Conservation (phyloP, 2,113 vertebrate genomes). For the Thalassoma bifasciatum region DNA sequence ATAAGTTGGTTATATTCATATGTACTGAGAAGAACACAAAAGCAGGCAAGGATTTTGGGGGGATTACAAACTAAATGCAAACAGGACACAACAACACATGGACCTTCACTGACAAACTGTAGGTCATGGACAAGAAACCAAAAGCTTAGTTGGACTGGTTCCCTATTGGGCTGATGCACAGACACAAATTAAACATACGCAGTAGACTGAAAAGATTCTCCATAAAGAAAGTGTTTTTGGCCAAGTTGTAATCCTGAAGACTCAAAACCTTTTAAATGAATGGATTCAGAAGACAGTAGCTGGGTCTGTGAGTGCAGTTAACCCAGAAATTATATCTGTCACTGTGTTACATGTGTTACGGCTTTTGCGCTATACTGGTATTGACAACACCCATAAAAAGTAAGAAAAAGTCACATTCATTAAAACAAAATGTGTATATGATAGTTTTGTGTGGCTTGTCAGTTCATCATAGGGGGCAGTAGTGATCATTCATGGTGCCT, state of each 20-base stretch:
- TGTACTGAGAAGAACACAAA: conserved; percentile 70
- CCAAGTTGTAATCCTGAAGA: conserved; percentile 40
- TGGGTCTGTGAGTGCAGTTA: too few species aligned
- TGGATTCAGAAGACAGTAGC: not conserved
- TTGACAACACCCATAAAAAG: too few species aligned
- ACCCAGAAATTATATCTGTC: too few species aligned
- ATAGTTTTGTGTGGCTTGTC: too few species aligned
- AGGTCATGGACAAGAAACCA: conserved; percentile 44
- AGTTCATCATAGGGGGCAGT: too few species aligned
- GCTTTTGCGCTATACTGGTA: too few species aligned
- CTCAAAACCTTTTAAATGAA: not conserved
- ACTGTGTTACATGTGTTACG: too few species aligned
- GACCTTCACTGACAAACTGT: conserved; percentile 59
- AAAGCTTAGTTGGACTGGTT: conserved; percentile 79
- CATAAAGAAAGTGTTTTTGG: conserved; percentile 20
- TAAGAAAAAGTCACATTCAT: too few species aligned
- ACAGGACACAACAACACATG: conserved; percentile 66
- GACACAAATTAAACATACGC: conserved; percentile 42
- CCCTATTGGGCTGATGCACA: conserved; percentile 58
- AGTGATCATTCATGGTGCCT: too few species aligned
- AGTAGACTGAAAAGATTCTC: conserved; percentile 19
- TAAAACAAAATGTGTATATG: too few species aligned
- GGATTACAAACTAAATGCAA: conserved; percentile 72
- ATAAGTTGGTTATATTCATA: conserved; percentile 61
- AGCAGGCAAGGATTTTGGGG: conserved; percentile 72